phyloP scores from a whole-genome alignment of 2,888 invertebrate species.

The Neocrepidodera transversa region DNA sequence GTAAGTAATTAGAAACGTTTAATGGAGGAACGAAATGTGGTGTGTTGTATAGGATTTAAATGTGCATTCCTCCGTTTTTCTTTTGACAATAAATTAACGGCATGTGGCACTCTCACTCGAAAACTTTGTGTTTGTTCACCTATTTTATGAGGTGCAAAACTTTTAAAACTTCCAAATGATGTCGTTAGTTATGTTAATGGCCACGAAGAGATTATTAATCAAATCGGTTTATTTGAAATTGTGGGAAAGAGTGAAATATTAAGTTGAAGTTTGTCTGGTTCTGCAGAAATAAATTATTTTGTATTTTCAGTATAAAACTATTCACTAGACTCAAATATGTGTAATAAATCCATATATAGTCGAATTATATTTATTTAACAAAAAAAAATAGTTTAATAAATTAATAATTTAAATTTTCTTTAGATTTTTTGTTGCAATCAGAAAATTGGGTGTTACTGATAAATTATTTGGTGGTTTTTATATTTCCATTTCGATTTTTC shows the following conservation, averaged over 20 bases:
- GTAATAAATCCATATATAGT: too few relatives aligned
- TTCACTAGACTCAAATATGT: too few relatives aligned
- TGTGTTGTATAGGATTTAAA: background rate
- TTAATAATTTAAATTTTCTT: too few relatives aligned
- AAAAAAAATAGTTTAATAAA: too few relatives aligned
- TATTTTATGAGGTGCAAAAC: background rate
- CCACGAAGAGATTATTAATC: background rate
- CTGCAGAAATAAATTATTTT: too few relatives aligned
- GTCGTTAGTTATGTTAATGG: conserved; percentile 1
- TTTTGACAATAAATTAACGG: conserved; percentile 2
- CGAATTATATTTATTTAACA: too few relatives aligned
- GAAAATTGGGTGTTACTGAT: too few relatives aligned
- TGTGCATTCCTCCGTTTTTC: background rate
- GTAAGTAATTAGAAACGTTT: conserved; percentile 11
- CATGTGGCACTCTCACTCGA: background rate
- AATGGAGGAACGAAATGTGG: background rate
- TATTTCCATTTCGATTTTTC: too few relatives aligned
- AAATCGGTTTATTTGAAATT: background rate
- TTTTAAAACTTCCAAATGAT: background rate
- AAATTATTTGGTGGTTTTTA: too few relatives aligned
- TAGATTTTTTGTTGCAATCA: too few relatives aligned
- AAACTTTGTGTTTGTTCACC: background rate
- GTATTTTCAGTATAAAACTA: too few relatives aligned
- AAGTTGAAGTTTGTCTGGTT: too few relatives aligned
- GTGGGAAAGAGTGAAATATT: background rate